These are phyloP conservation scores for Dendroctonus ponderosae DNA, from an alignment of 1,140 invertebrate species.

Conservation along the genomic window DNA sequence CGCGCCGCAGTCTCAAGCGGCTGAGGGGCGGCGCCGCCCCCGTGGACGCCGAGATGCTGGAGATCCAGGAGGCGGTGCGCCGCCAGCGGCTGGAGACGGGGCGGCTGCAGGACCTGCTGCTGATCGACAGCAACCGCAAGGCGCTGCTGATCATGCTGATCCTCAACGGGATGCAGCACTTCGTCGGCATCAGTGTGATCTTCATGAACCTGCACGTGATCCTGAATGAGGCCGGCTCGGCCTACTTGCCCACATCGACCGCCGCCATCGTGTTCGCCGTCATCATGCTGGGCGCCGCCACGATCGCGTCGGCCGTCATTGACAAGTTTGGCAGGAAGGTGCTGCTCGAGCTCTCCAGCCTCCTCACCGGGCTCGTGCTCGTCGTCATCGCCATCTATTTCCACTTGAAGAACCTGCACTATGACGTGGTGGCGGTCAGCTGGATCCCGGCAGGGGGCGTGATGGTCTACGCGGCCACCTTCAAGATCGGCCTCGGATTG, in stretches of 20 bases:
- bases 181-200: constrained; percentile 50
- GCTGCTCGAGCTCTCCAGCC: constrained; percentile 46
- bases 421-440: constrained; percentile 29
- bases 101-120: constrained; percentile 37
- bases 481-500: constrained; percentile 48
- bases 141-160: constrained; percentile 42
- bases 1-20: constrained; percentile 53
- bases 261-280: constrained; percentile 51
- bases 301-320: constrained; percentile 45
- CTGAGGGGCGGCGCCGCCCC: constrained; percentile 53
- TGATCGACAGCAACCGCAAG: constrained; percentile 40
- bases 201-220: constrained; percentile 58
- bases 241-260: constrained; percentile 36
- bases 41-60: constrained; percentile 47
- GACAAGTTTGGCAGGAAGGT: constrained; percentile 53
- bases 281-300: constrained; percentile 44
- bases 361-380: constrained; percentile 33
- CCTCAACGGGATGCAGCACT: constrained; percentile 41
- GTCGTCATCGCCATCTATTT: constrained; percentile 41
- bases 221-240: constrained; percentile 49
- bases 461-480: constrained; percentile 39
- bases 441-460: constrained; percentile 41
- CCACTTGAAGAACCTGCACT: constrained; percentile 31
- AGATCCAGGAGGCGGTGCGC: constrained; percentile 38
- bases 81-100: constrained; percentile 39